These are phyloP conservation scores for Labrus mixtus DNA, from an alignment of 2,113 vertebrate species.

Conservation along the genomic window DNA sequence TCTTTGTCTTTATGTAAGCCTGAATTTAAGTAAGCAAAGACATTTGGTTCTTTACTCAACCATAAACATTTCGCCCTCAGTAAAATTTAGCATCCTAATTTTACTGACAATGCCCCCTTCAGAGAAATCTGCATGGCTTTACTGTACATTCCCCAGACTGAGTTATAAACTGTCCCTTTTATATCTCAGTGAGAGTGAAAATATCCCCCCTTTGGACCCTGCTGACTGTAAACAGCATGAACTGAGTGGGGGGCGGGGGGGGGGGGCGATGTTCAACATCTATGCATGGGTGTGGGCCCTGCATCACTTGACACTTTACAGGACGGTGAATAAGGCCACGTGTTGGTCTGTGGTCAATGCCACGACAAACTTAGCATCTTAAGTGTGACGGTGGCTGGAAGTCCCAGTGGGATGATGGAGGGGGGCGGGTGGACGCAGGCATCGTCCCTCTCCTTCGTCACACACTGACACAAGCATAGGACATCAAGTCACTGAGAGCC, in stretches of 20 bases:
- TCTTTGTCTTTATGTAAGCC: not conserved
- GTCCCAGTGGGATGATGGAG: constrained; percentile 62
- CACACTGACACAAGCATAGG: constrained; percentile 38
- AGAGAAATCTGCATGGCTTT: not conserved
- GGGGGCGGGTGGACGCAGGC: constrained; percentile 13
- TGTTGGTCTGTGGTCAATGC: constrained; percentile 55
- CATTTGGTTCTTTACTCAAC: not conserved
- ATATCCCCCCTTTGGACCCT: not conserved
- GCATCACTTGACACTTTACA: constrained; percentile 49
- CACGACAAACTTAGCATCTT: constrained; percentile 76
- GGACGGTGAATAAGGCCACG: constrained; percentile 21
- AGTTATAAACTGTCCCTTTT: not conserved
- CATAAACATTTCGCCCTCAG: not conserved
- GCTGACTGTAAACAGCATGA: constrained; percentile 4
- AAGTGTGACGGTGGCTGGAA: constrained; percentile 73
- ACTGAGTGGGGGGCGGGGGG: not conserved
- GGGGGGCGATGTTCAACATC: not conserved
- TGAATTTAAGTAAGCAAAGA: not conserved
- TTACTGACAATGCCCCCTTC: not conserved
- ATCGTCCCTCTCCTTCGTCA: constrained; percentile 58
- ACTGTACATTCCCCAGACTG: not conserved
- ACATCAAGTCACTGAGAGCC: constrained; percentile 45
- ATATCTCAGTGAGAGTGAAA: constrained; percentile 3
- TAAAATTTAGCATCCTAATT: not conserved
- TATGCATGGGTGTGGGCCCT: constrained; percentile 17